A percentile compares a stretch with the other conserved stretches of the same genome.
Conservation (phyloP, 2,113 vertebrate genomes). For the Electrona antarctica region DNA sequence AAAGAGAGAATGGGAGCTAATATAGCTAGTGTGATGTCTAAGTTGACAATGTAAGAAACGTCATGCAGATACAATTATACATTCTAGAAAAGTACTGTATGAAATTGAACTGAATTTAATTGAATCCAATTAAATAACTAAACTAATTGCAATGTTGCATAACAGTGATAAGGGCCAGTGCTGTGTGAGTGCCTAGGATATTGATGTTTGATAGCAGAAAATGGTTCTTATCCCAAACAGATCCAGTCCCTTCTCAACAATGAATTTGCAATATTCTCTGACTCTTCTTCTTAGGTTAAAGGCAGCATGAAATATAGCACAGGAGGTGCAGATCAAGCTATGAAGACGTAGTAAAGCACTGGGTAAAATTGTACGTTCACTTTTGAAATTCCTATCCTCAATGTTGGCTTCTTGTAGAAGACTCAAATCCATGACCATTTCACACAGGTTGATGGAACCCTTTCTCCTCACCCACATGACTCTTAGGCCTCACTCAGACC, state of each 20-base stretch:
- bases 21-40: no score
- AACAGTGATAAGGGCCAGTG: neutral
- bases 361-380: conserved; percentile 15
- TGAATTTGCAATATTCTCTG: neutral
- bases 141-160: neutral
- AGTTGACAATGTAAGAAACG: no score
- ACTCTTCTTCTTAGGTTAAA: neutral
- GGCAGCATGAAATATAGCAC: conserved; percentile 1
- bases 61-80: no score
- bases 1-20: no score
- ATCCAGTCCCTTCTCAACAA: neutral
- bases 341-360: conserved; percentile 6
- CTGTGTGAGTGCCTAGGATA: neutral
- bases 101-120: neutral
- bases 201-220: neutral
- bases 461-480: conserved; percentile 30
- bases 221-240: neutral
- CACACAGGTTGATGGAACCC: conserved; percentile 74
- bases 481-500: conserved; percentile 3
- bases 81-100: neutral
- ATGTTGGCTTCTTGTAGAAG: conserved; percentile 62
- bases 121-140: neutral
- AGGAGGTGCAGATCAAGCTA: neutral
- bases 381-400: conserved; percentile 58
- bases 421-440: conserved; percentile 67